A percentile compares a stretch with the other conserved stretches of the same genome.
phyloP scores from a whole-genome alignment of 2,797 vertebrate genomes.

The Threskiornis aethiopicus region DNA sequence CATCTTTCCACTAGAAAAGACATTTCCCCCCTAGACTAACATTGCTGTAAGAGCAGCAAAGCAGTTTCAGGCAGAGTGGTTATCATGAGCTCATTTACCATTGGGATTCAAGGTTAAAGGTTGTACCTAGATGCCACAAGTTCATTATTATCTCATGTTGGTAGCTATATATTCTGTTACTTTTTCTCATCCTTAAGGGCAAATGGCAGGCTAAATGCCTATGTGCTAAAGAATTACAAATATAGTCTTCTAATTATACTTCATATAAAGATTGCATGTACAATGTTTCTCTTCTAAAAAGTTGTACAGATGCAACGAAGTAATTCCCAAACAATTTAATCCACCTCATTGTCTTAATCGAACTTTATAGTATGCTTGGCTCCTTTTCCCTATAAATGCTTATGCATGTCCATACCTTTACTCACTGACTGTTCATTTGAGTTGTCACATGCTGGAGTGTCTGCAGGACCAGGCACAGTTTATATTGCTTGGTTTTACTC shows the following conservation, averaged over 20 bases:
- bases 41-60: neutral
- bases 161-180: neutral
- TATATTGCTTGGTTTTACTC: neutral
- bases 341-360: neutral
- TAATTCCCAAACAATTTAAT: neutral
- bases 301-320: neutral
- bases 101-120: constrained; percentile 4
- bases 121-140: constrained; percentile 8
- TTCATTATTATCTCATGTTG: neutral
- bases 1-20: constrained; percentile 57
- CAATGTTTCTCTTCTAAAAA: neutral
- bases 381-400: neutral
- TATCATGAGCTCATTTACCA: neutral
- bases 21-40: neutral
- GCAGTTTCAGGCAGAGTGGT: neutral
- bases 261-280: neutral
- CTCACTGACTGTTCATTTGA: neutral
- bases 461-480: neutral
- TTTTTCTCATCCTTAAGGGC: neutral
- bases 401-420: neutral
- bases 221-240: neutral
- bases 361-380: neutral
- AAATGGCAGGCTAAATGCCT: neutral
- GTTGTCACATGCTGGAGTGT: neutral
- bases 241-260: neutral